These are phyloP conservation scores for Tubulanus polymorphus DNA, from an alignment of 2,888 invertebrate species.

Conservation along the genomic window DNA sequence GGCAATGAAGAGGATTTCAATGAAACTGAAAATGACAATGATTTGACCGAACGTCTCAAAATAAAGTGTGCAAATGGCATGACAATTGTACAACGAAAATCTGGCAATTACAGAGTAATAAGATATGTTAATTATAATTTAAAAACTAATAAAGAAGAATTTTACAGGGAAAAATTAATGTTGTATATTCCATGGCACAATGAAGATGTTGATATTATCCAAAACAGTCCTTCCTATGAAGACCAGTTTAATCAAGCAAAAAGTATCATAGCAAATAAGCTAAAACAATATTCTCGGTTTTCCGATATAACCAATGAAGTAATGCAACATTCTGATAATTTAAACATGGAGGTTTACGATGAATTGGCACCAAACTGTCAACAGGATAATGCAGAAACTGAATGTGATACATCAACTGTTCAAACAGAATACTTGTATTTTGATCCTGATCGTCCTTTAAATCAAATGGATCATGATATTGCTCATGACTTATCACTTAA, in stretches of 20 bases:
- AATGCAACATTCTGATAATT: not conserved
- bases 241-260: constrained; percentile 5
- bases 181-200: constrained; percentile 14
- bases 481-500: not conserved
- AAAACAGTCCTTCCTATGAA: constrained; percentile 9
- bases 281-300: constrained; percentile 6
- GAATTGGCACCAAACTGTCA: too few species aligned
- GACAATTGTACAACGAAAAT: constrained; percentile 2
- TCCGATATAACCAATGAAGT: not conserved
- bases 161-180: constrained; percentile 16
- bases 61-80: constrained; percentile 11
- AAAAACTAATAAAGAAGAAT: constrained; percentile 15
- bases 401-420: too few species aligned
- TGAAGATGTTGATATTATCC: constrained; percentile 2
- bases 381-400: not conserved
- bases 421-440: too few species aligned
- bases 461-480: not conserved
- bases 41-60: too few species aligned
- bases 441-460: too few species aligned
- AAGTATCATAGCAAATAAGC: not conserved
- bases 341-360: too few species aligned
- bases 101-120: constrained; percentile 4
- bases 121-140: constrained; percentile 5
- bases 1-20: too few species aligned
- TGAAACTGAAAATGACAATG: constrained; percentile 6